These are phyloP conservation scores for Siniperca knerii DNA, from an alignment of 2,113 vertebrate species.

Conservation along the genomic window DNA sequence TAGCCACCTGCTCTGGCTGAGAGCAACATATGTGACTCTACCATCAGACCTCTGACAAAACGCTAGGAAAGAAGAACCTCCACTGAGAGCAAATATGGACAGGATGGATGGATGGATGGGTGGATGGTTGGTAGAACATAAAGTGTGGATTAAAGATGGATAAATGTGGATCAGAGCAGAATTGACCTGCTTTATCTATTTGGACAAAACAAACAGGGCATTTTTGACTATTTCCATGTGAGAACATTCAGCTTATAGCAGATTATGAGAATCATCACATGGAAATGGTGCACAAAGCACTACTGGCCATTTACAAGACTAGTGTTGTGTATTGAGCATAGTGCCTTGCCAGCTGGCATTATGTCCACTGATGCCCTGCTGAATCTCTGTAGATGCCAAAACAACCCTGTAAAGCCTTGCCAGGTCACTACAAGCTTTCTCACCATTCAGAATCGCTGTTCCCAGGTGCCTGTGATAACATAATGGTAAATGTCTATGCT, in stretches of 20 bases:
- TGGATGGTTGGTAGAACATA: conserved; percentile 24
- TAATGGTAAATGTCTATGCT: background rate
- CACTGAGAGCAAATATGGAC: conserved; percentile 74
- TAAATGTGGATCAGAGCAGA: conserved; percentile 58
- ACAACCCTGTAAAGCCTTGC: conserved; percentile 42
- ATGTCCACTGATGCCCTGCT: conserved; percentile 25
- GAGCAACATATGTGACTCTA: conserved; percentile 75
- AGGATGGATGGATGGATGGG: conserved; percentile 16
- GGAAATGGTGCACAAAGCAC: conserved; percentile 53
- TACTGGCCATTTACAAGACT: conserved; percentile 40
- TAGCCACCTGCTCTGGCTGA: conserved; percentile 77
- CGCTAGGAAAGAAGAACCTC: conserved; percentile 65
- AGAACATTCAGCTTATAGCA: conserved; percentile 58
- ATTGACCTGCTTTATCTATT: conserved; percentile 55
- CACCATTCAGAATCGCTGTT: conserved; percentile 14
- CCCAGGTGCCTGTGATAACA: conserved; percentile 20
- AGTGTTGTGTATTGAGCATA: conserved; percentile 24
- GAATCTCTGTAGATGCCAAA: conserved; percentile 43
- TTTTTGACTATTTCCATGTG: conserved; percentile 21
- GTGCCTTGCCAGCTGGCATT: conserved; percentile 54
- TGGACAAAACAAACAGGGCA: conserved; percentile 42
- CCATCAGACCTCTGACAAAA: conserved; percentile 62
- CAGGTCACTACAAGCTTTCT: conserved; percentile 50
- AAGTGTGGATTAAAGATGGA: conserved; percentile 55
- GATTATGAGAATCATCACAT: conserved; percentile 60